Evolutionary conservation across 2,888 invertebrate genomes (phyloP).

Genomic region (Pyrrhia umbra): DNA sequence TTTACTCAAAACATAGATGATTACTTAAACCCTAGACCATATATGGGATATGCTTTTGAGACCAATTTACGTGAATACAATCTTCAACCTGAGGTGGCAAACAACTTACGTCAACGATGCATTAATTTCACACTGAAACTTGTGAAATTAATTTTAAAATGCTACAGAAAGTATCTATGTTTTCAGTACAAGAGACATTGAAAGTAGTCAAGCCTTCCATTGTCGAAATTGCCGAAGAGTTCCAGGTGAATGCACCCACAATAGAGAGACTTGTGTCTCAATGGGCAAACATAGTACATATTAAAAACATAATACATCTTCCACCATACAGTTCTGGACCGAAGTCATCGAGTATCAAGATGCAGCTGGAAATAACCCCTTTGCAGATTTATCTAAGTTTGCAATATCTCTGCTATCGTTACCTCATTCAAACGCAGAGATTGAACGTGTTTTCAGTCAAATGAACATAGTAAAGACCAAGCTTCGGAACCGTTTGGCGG

Average conservation of each 20-base stretch:
- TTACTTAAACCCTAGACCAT: conserved; percentile 38
- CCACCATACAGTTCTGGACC: conserved; percentile 37
- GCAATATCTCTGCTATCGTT: too few relatives aligned
- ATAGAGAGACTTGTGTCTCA: conserved; percentile 35
- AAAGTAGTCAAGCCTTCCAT: conserved; percentile 19
- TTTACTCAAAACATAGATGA: conserved; percentile 22
- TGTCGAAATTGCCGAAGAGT: neutral
- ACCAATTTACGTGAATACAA: conserved; percentile 29
- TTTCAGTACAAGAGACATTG: conserved; percentile 40
- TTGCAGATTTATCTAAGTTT: conserved; percentile 32
- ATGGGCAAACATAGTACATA: conserved; percentile 39
- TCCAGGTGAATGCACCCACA: conserved; percentile 22
- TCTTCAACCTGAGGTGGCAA: conserved; percentile 23
- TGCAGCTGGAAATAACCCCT: conserved; percentile 46
- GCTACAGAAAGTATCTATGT: conserved; percentile 37
- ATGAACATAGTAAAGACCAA: conserved; percentile 27
- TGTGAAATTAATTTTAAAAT: conserved; percentile 35
- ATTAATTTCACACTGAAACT: conserved; percentile 50
- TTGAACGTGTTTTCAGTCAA: conserved; percentile 25
- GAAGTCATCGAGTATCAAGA: conserved; percentile 36
- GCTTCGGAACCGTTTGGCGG: conserved; percentile 20
- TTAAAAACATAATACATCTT: conserved; percentile 24
- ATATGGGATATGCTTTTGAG: conserved; percentile 39
- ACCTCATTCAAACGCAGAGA: conserved; percentile 30
- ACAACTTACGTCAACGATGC: conserved; percentile 45